These are phyloP conservation scores for Solea senegalensis DNA, from an alignment of 2,113 vertebrate species.

Conservation along the genomic window DNA sequence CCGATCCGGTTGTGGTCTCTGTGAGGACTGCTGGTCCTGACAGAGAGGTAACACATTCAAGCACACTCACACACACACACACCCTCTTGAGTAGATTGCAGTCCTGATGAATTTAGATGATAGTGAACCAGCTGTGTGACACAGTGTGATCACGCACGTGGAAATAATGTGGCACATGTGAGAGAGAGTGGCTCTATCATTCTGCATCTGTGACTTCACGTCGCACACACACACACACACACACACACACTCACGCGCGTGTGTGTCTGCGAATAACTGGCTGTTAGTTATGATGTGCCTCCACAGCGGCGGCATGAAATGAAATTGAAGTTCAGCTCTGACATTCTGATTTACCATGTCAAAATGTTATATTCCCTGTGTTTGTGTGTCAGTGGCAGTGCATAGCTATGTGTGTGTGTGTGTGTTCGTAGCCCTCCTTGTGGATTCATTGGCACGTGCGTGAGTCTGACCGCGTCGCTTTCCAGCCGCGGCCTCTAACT, in stretches of 20 bases:
- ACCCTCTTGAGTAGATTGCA: slow-evolving; percentile 27
- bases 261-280: slow-evolving; percentile 27
- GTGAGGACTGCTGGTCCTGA: too few relatives aligned
- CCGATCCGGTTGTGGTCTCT: too few relatives aligned
- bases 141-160: slow-evolving; percentile 9
- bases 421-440: slow-evolving; percentile 4
- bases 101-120: slow-evolving; percentile 40
- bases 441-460: slow-evolving; percentile 46
- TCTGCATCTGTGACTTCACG: slow-evolving; percentile 34
- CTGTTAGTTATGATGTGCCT: slow-evolving; percentile 51
- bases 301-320: slow-evolving; percentile 40
- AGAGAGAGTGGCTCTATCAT: slow-evolving; percentile 14
- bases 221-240: neutral
- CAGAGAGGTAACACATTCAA: too few relatives aligned
- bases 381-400: neutral
- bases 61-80: neutral
- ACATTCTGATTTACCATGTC: slow-evolving; percentile 56
- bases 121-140: slow-evolving; percentile 29
- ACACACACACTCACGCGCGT: neutral
- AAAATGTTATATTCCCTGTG: slow-evolving; percentile 28
- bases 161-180: slow-evolving; percentile 9
- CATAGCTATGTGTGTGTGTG: neutral
- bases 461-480: slow-evolving; percentile 41
- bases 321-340: slow-evolving; percentile 56
- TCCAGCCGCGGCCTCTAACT: slow-evolving; percentile 49